Evolutionary conservation across 1,140 invertebrate genomes (phyloP).

Genomic region (Potamilus streckersoni): DNA sequence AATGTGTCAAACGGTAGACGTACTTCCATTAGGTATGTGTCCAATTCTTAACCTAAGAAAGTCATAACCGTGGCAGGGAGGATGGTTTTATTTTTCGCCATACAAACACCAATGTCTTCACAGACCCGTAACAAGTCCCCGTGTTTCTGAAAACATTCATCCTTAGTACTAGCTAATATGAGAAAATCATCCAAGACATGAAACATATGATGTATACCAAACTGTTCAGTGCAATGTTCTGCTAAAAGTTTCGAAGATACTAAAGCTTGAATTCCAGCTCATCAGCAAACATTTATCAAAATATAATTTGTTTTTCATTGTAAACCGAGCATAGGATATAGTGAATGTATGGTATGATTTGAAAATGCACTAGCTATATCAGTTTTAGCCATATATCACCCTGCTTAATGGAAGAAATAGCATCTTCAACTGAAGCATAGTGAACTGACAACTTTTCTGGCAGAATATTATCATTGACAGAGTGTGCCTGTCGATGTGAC

Average conservation of each 20-base stretch:
- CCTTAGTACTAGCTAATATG: background rate
- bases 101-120: too few species aligned
- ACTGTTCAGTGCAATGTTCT: constrained; percentile 19
- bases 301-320: constrained; percentile 16
- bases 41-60: too few species aligned
- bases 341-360: constrained; percentile 24
- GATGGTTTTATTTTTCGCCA: too few species aligned
- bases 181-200: constrained; percentile 35
- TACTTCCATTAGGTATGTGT: too few species aligned
- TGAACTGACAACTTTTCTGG: too few species aligned
- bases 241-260: constrained; percentile 29
- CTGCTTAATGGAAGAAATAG: constrained; percentile 6
- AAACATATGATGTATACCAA: background rate
- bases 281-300: constrained; percentile 10
- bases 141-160: too few species aligned
- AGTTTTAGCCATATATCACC: constrained; percentile 19
- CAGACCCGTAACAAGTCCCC: too few species aligned
- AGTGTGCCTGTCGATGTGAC: too few species aligned
- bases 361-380: constrained; percentile 31
- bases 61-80: too few species aligned
- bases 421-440: constrained; percentile 26
- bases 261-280: background rate
- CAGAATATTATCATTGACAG: too few species aligned
- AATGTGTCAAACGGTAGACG: too few species aligned
- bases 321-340: constrained; percentile 33